phyloP scores from a whole-genome alignment of 2,113 vertebrate genomes.

The Callocephalon fimbriatum region DNA sequence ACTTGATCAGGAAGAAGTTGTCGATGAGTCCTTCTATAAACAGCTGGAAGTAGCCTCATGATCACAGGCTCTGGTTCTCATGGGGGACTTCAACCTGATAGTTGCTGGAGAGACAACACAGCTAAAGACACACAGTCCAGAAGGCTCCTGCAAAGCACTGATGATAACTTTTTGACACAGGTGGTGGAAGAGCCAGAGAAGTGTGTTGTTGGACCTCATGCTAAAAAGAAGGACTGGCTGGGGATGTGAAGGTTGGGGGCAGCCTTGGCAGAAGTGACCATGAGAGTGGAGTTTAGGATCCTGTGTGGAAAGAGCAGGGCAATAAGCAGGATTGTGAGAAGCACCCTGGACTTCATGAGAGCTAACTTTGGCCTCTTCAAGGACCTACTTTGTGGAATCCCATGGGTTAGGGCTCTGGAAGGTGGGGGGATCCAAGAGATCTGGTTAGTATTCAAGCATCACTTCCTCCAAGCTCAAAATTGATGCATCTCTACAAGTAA shows the following conservation, averaged over 20 bases:
- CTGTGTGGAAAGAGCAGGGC: not conserved
- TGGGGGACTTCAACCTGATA: not conserved
- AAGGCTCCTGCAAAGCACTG: not conserved
- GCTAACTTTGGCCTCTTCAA: not conserved
- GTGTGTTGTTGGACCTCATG: not conserved
- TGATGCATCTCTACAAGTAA: not conserved
- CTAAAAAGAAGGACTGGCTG: not conserved
- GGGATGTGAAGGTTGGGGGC: not conserved
- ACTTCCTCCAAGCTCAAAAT: not conserved
- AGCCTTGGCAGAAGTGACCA: not conserved
- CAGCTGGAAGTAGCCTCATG: not conserved
- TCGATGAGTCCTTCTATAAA: not conserved
- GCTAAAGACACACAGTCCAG: not conserved
- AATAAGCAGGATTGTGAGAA: not conserved
- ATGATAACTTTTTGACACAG: not conserved
- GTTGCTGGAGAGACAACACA: not conserved
- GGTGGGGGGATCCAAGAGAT: not conserved
- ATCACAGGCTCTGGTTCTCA: not conserved
- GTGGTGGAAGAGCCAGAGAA: not conserved
- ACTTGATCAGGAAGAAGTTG: not conserved
- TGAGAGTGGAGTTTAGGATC: not conserved
- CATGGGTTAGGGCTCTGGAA: not conserved
- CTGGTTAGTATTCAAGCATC: not conserved
- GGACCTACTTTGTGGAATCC: not conserved
- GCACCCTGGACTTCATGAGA: not conserved